Conservation (phyloP, 2,888 invertebrate genomes). For the Gastracanthus pulcherrimus region DNA sequence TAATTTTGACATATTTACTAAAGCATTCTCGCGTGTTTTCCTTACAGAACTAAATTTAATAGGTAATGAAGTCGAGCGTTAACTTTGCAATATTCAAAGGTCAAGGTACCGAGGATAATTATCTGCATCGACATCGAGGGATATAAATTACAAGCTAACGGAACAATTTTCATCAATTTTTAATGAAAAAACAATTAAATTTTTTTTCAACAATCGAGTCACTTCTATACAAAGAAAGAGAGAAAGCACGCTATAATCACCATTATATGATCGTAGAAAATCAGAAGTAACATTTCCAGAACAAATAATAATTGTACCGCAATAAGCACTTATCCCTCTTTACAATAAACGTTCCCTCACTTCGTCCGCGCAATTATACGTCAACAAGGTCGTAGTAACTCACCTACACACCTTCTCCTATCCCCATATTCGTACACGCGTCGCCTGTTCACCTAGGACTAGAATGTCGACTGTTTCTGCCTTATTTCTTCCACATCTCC, state of each 20-base stretch:
- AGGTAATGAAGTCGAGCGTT: background rate
- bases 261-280: slow-evolving; percentile 19
- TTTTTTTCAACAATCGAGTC: no score
- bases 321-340: slow-evolving; percentile 52
- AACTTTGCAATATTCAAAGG: background rate
- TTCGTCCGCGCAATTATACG: slow-evolving; percentile 38
- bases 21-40: background rate
- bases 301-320: slow-evolving; percentile 30
- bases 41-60: background rate
- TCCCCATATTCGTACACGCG: no score
- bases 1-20: background rate
- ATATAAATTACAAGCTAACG: slow-evolving; percentile 21
- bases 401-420: no score
- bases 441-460: background rate
- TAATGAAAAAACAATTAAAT: slow-evolving; percentile 27
- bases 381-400: slow-evolving; percentile 42
- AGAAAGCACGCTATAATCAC: slow-evolving; percentile 5
- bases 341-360: slow-evolving; percentile 57
- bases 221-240: no score
- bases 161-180: slow-evolving; percentile 15
- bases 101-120: background rate
- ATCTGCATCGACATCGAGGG: background rate
- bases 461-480: slow-evolving; percentile 12
- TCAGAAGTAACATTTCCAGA: slow-evolving; percentile 18
- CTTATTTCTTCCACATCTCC: slow-evolving; percentile 16